These are phyloP conservation scores for Drosophila emarginata DNA, from an alignment of 2,888 invertebrate species.

Conservation along the genomic window DNA sequence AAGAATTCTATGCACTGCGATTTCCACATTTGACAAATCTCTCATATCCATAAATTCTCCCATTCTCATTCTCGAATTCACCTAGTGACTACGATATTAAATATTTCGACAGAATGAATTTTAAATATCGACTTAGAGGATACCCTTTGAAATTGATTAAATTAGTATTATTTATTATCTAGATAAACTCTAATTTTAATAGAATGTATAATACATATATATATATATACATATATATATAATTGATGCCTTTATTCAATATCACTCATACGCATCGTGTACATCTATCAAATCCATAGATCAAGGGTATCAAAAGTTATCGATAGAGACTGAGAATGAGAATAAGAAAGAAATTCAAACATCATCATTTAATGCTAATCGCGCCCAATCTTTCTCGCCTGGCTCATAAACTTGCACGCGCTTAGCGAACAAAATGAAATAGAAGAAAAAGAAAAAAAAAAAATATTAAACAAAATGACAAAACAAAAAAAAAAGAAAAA, in stretches of 20 bases:
- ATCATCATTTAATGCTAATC: slow-evolving; percentile 7
- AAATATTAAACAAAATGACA: slow-evolving; percentile 27
- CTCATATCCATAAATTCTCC: not conserved
- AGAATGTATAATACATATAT: no score
- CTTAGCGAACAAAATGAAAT: slow-evolving; percentile 20
- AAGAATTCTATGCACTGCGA: not conserved
- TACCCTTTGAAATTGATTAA: not conserved
- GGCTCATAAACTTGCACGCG: slow-evolving; percentile 18
- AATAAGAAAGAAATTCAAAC: slow-evolving; percentile 1
- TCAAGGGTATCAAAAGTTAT: not conserved
- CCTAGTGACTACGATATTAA: not conserved
- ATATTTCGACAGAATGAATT: not conserved
- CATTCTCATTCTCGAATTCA: not conserved
- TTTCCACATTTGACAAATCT: not conserved
- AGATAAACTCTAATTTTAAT: no score
- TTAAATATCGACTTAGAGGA: not conserved
- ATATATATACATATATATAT: not conserved
- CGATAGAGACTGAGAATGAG: not conserved
- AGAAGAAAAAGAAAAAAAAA: slow-evolving; percentile 21
- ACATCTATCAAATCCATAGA: not conserved
- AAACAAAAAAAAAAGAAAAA: not conserved
- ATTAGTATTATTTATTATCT: no score
- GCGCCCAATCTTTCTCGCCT: slow-evolving; percentile 6
- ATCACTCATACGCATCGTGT: not conserved
- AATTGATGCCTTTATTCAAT: no score